A percentile compares a stretch with the other conserved stretches of the same genome.
Conservation (phyloP, 2,797 vertebrate species). For the Limnodromus scolopaceus region DNA sequence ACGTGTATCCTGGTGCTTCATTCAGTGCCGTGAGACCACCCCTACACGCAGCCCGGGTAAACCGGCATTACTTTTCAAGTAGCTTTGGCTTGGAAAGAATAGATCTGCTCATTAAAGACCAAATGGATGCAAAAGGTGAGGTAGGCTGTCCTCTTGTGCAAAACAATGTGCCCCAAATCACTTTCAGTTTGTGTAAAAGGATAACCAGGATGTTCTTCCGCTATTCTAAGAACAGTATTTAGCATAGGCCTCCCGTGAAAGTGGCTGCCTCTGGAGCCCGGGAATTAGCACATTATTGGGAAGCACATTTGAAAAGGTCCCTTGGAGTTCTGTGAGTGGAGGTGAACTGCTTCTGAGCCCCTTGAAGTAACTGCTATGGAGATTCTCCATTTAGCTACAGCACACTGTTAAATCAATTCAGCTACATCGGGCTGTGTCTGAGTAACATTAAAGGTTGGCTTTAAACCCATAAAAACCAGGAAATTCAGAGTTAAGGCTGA, state of each 20-base stretch:
- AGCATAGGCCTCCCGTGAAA: neutral
- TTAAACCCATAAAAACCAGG: constrained; percentile 9
- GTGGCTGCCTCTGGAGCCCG: neutral
- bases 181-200: neutral
- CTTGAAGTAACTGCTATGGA: neutral
- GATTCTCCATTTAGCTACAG: neutral
- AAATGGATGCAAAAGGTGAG: neutral
- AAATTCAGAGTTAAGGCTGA: constrained; percentile 39
- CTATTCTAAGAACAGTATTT: neutral
- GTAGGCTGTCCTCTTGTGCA: neutral
- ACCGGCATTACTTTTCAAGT: neutral
- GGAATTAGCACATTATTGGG: neutral
- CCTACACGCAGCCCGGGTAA: neutral
- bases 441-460: constrained; percentile 16
- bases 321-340: neutral
- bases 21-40: neutral
- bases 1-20: neutral
- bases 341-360: neutral
- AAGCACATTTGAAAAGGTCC: neutral
- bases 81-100: neutral
- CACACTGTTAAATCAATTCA: constrained; percentile 31
- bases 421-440: neutral
- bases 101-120: neutral
- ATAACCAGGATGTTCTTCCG: neutral
- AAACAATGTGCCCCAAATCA: neutral